Percentiles rank a stretch among this genome's conserved stretches.
phyloP scores from a whole-genome alignment of 2,113 vertebrate species.

The Calyptomena viridis region DNA sequence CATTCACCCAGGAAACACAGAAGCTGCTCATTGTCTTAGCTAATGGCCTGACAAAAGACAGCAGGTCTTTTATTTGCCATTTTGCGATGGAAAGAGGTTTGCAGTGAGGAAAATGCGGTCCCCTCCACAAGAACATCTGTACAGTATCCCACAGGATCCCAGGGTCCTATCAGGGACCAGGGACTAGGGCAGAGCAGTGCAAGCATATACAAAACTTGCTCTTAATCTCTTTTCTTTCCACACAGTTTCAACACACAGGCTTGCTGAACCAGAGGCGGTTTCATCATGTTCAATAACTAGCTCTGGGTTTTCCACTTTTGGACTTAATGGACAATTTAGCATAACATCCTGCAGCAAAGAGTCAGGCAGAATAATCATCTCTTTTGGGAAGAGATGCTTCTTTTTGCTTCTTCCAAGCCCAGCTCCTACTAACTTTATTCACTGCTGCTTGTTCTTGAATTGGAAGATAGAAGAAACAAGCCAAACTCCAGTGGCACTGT shows the following conservation, averaged over 20 bases:
- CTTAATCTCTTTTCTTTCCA: background rate
- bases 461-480: background rate
- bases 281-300: background rate
- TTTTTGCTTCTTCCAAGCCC: background rate
- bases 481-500: background rate
- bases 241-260: background rate
- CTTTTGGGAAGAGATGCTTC: background rate
- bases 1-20: background rate
- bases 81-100: background rate
- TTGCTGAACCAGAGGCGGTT: background rate
- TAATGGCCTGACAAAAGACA: background rate
- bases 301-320: background rate
- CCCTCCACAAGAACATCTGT: background rate
- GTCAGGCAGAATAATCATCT: background rate
- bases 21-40: background rate
- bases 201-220: background rate
- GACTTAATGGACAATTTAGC: background rate
- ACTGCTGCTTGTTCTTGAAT: background rate
- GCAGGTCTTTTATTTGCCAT: background rate
- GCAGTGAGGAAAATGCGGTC: background rate
- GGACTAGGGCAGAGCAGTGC: background rate
- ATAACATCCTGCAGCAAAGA: background rate
- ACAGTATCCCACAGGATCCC: background rate
- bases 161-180: background rate
- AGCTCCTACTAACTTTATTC: background rate